phyloP scores from a whole-genome alignment of 1,140 invertebrate species.

The Protaetia brevitarsis region DNA sequence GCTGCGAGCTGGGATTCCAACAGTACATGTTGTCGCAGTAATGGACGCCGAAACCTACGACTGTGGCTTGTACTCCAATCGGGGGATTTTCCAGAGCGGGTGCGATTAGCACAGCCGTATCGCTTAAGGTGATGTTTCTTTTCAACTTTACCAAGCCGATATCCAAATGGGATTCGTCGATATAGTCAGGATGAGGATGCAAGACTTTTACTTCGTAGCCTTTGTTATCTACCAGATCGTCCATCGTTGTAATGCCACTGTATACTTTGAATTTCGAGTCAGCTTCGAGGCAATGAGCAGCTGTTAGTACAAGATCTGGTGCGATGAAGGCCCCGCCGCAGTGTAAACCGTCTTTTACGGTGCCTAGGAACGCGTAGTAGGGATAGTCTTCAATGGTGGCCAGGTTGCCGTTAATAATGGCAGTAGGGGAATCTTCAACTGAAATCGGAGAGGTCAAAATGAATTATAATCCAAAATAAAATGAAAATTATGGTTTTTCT shows the following conservation, averaged over 20 bases:
- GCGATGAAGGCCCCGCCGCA: constrained; percentile 28
- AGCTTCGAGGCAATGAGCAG: constrained; percentile 28
- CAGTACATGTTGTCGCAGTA: background rate
- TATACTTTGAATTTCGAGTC: background rate
- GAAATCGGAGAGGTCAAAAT: no score
- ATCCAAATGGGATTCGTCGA: background rate
- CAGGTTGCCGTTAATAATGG: background rate
- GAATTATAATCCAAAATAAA: no score
- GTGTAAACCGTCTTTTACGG: background rate
- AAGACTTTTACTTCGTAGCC: background rate
- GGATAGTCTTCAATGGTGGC: background rate
- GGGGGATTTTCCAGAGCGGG: background rate
- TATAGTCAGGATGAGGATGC: background rate
- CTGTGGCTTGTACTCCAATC: background rate
- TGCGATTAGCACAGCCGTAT: background rate
- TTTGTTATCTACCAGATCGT: background rate
- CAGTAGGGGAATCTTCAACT: background rate
- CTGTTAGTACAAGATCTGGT: constrained; percentile 20
- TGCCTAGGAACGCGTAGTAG: background rate
- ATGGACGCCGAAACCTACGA: background rate
- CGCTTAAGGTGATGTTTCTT: background rate
- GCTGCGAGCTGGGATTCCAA: background rate
- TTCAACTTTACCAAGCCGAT: background rate
- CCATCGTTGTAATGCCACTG: background rate
- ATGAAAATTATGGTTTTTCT: no score